Percentiles rank a stretch among this genome's conserved stretches.
Conservation (phyloP, 2,888 invertebrate species). For the Pycnomerus fuliginosus region DNA sequence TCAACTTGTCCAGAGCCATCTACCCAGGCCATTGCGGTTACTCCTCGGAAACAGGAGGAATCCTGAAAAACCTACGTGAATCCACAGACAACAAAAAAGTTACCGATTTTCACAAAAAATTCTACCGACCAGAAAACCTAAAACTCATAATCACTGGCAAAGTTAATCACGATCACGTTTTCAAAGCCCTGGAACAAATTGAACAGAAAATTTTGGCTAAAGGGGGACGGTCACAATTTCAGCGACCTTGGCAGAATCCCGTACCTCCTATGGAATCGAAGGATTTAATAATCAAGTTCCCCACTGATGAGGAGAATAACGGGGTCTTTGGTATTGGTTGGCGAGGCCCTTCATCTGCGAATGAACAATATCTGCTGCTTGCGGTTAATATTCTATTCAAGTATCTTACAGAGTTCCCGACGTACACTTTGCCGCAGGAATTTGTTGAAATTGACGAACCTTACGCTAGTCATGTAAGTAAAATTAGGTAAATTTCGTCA, state of each 20-base stretch:
- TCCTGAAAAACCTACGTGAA: conserved; percentile 78
- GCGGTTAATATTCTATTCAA: conserved; percentile 71
- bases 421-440: conserved; percentile 78
- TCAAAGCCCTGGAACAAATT: conserved; percentile 67
- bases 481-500: too few relatives aligned
- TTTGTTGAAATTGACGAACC: conserved; percentile 84
- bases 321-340: conserved; percentile 77
- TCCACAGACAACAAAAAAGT: conserved; percentile 82
- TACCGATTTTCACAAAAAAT: conserved; percentile 76
- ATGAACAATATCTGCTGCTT: conserved; percentile 60
- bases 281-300: conserved; percentile 65
- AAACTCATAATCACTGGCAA: conserved; percentile 81
- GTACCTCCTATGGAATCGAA: conserved; percentile 63
- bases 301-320: conserved; percentile 81
- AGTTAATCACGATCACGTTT: conserved; percentile 73
- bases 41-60: conserved; percentile 81
- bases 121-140: conserved; percentile 87
- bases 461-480: conserved; percentile 71
- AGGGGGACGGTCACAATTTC: conserved; percentile 60
- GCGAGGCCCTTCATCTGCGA: conserved; percentile 71
- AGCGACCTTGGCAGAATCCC: conserved; percentile 74
- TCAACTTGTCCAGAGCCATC: conserved; percentile 65
- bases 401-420: conserved; percentile 84
- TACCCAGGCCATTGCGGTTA: conserved; percentile 84
- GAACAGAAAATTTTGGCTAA: conserved; percentile 75